Conservation (phyloP, 2,888 invertebrate genomes). For the Euphydryas editha region DNA sequence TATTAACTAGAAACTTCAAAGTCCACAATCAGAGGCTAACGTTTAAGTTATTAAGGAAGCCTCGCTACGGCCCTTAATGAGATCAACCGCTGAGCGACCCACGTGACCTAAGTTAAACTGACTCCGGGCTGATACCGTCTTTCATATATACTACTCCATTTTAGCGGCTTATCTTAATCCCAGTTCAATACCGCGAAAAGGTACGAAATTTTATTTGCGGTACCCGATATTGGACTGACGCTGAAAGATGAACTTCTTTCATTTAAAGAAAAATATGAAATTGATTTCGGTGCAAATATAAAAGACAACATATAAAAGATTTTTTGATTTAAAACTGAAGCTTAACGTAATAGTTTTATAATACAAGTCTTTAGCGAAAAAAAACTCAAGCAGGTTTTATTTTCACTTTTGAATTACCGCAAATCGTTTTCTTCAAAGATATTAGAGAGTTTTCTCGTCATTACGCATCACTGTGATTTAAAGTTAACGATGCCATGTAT, state of each 20-base stretch:
- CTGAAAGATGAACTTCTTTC: not conserved
- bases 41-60: conserved; percentile 76
- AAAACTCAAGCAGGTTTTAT: not conserved
- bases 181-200: conserved; percentile 28
- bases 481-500: not conserved
- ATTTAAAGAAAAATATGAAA: not conserved
- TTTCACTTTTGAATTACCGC: not conserved
- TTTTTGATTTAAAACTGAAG: not conserved
- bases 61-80: conserved; percentile 69
- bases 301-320: not conserved
- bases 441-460: not conserved
- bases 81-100: conserved; percentile 63
- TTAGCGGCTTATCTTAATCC: conserved; percentile 40
- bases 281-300: not conserved
- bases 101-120: conserved; percentile 42
- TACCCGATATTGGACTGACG: not conserved
- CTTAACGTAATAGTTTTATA: not conserved
- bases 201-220: conserved; percentile 6
- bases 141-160: conserved; percentile 26
- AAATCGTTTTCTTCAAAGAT: not conserved
- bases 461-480: not conserved
- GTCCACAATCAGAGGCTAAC: conserved; percentile 59
- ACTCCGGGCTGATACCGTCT: conserved; percentile 36
- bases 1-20: conserved; percentile 61
- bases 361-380: not conserved